These are phyloP conservation scores for Pristionchus entomophagus DNA, from an alignment of 2,888 invertebrate genomes.

Conservation along the genomic window DNA sequence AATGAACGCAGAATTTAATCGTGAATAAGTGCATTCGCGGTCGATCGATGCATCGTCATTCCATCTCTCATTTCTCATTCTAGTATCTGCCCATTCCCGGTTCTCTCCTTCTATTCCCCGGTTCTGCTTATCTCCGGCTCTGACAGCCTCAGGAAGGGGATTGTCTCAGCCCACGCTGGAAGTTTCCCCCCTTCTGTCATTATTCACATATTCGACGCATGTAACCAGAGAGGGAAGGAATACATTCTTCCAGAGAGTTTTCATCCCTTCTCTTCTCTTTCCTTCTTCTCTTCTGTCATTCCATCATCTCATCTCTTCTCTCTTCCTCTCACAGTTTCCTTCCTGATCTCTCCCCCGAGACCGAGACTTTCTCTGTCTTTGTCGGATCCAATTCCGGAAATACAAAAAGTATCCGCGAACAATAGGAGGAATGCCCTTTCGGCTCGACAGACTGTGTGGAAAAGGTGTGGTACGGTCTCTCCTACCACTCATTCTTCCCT, in stretches of 20 bases:
- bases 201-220: neutral
- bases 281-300: neutral
- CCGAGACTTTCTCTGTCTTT: no score
- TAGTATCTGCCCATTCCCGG: neutral
- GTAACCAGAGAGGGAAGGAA: neutral
- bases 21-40: no score
- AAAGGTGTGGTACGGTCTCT: no score
- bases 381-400: no score
- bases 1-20: no score
- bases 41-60: neutral
- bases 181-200: neutral
- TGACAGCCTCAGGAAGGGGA: neutral
- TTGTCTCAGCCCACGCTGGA: neutral
- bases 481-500: neutral
- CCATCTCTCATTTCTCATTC: neutral
- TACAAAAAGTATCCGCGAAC: no score
- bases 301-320: neutral
- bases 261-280: conserved; percentile 16
- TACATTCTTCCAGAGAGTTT: neutral
- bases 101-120: neutral
- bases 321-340: neutral
- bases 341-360: neutral
- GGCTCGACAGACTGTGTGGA: no score
- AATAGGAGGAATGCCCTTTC: no score
- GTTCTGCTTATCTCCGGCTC: conserved; percentile 1